Conservation (phyloP, 1,140 invertebrate genomes). For the Melanaphis sacchari region DNA sequence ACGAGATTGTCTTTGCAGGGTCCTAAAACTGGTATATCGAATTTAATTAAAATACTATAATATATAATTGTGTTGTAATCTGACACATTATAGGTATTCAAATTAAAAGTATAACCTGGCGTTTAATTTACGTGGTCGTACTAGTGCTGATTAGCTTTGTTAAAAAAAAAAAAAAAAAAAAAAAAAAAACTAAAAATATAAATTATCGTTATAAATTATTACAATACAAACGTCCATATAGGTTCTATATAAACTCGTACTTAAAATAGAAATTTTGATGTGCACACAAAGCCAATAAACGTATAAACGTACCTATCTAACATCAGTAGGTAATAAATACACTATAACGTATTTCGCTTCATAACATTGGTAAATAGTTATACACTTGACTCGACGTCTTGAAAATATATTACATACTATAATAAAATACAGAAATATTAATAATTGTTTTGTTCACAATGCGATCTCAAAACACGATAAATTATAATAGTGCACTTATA, state of each 20-base stretch:
- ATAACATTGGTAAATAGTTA: neutral
- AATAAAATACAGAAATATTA: neutral
- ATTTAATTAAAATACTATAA: neutral
- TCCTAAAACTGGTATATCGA: conserved; percentile 17
- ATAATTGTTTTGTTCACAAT: neutral
- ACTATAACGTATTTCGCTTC: too few species aligned
- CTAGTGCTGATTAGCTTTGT: neutral
- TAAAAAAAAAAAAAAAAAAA: neutral
- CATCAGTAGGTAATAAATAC: too few species aligned
- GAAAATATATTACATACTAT: neutral
- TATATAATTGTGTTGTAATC: neutral
- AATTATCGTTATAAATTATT: neutral
- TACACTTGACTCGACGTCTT: neutral
- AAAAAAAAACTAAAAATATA: neutral
- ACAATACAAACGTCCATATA: neutral
- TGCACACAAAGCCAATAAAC: neutral
- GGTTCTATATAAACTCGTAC: neutral
- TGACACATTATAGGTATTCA: neutral
- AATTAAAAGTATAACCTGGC: neutral
- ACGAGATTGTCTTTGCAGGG: neutral
- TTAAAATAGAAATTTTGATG: neutral
- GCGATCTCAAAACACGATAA: neutral
- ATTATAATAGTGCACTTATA: neutral
- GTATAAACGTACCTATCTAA: too few species aligned
- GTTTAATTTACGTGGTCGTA: neutral